phyloP scores from a whole-genome alignment of 2,797 vertebrate genomes.

The Schizothorax lantsangensis region DNA sequence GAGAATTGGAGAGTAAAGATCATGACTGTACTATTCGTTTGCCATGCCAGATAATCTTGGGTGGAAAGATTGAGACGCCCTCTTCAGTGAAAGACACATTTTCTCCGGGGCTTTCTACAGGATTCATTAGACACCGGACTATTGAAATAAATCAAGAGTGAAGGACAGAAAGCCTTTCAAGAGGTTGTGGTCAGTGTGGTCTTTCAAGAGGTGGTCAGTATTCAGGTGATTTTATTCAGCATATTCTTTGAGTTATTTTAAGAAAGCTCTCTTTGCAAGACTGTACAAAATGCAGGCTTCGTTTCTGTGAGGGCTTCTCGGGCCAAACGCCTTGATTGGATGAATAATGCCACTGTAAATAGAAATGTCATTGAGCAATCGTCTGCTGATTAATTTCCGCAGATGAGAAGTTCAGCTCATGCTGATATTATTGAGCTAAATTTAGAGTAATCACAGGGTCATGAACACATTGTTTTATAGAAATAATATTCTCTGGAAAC shows the following conservation, averaged over 20 bases:
- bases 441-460: slow-evolving; percentile 7
- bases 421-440: slow-evolving; percentile 31
- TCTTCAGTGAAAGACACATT: not conserved
- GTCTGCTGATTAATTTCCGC: slow-evolving; percentile 17
- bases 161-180: slow-evolving; percentile 3
- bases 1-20: slow-evolving; percentile 14
- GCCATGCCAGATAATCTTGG: slow-evolving; percentile 1
- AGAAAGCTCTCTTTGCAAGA: not conserved
- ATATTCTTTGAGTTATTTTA: not conserved
- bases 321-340: slow-evolving; percentile 9
- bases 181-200: not conserved
- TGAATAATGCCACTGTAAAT: slow-evolving; percentile 31
- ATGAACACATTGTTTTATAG: slow-evolving; percentile 7
- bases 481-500: slow-evolving; percentile 5
- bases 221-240: not conserved
- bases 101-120: slow-evolving; percentile 9
- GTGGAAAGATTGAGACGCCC: not conserved
- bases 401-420: slow-evolving; percentile 13
- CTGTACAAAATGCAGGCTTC: not conserved
- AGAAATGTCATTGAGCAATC: slow-evolving; percentile 25
- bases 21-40: slow-evolving; percentile 2
- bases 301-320: not conserved
- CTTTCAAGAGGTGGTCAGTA: not conserved
- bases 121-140: slow-evolving; percentile 1
- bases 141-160: slow-evolving; percentile 4